These are phyloP conservation scores for Clistopyga incitator DNA, from an alignment of 2,888 invertebrate genomes.

Conservation along the genomic window DNA sequence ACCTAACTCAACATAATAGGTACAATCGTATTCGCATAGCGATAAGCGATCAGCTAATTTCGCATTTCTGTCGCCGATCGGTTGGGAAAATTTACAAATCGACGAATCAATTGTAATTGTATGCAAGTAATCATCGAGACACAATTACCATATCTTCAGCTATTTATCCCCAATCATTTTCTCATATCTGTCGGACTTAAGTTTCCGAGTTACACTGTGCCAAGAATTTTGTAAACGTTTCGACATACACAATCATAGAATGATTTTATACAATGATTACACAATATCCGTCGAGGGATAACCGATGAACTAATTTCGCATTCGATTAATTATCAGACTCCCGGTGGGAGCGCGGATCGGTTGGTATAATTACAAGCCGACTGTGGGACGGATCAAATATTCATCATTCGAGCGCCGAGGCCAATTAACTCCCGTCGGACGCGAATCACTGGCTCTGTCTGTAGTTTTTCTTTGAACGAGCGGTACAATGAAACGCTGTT, in stretches of 20 bases:
- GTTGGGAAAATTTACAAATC: too few relatives aligned
- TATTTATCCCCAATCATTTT: conserved; percentile 14
- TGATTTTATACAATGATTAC: neutral
- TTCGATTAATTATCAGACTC: conserved; percentile 65
- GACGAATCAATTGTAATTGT: too few relatives aligned
- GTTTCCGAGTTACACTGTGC: too few relatives aligned
- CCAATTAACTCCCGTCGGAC: conserved; percentile 67
- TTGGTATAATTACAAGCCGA: conserved; percentile 42
- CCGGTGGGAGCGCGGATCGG: conserved; percentile 35
- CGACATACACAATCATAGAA: neutral
- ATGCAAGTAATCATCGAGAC: conserved; percentile 1
- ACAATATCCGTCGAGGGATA: conserved; percentile 29
- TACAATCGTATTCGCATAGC: too few relatives aligned
- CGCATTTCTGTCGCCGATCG: too few relatives aligned
- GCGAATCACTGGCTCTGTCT: conserved; percentile 46
- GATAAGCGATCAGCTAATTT: too few relatives aligned
- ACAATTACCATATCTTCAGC: neutral
- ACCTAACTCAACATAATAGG: too few relatives aligned
- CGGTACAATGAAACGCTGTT: conserved; percentile 10
- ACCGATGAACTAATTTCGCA: conserved; percentile 64
- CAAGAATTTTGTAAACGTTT: neutral
- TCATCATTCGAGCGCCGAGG: conserved; percentile 70
- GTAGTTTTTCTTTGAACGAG: conserved; percentile 56
- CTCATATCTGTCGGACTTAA: neutral
- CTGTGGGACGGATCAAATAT: conserved; percentile 69